Evolutionary conservation across 1,140 invertebrate genomes (phyloP).

Genomic region (Formica selysi): DNA sequence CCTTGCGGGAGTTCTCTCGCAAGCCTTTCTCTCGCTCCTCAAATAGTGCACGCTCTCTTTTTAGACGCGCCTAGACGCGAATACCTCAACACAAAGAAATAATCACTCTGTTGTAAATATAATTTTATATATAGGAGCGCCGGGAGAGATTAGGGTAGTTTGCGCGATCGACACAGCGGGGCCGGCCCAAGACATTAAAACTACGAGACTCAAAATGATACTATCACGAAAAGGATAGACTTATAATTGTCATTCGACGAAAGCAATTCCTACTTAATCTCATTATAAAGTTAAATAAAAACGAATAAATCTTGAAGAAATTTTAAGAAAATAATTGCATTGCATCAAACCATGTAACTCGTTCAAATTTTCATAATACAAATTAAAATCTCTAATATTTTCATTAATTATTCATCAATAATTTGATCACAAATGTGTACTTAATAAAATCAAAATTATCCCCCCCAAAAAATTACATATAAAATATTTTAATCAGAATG

Average conservation of each 20-base stretch:
- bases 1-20: neutral
- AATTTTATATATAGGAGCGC: conserved; percentile 77
- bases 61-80: conserved; percentile 76
- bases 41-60: conserved; percentile 72
- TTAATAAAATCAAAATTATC: neutral
- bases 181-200: neutral
- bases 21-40: conserved; percentile 62
- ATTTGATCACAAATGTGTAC: conserved; percentile 13
- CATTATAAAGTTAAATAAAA: conserved; percentile 8
- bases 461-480: neutral
- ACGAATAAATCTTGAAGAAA: too few relatives aligned
- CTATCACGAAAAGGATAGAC: neutral
- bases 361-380: neutral
- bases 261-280: neutral
- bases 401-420: neutral
- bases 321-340: neutral
- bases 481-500: conserved; percentile 19
- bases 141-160: conserved; percentile 56
- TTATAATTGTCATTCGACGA: neutral
- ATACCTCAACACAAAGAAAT: conserved; percentile 78
- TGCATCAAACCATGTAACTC: neutral
- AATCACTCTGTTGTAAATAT: conserved; percentile 81
- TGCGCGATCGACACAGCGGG: conserved; percentile 54
- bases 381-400: neutral
- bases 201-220: neutral